Evolutionary conservation across 2,797 vertebrate species (phyloP).

Genomic region (Ibycter americanus): DNA sequence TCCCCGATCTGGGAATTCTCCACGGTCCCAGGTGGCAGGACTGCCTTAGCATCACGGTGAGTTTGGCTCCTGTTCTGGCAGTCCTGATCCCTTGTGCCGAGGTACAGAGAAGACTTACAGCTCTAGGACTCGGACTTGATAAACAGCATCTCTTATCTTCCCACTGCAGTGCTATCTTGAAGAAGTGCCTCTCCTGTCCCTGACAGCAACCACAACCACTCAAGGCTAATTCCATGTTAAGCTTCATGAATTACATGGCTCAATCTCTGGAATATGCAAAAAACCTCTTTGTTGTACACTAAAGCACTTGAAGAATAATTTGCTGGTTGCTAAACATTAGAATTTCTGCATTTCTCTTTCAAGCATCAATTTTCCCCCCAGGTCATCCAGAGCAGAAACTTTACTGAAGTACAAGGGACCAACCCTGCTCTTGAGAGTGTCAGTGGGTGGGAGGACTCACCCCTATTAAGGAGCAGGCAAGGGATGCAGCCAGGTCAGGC

Average conservation of each 20-base stretch:
- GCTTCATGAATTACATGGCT: not conserved
- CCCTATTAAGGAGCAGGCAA: not conserved
- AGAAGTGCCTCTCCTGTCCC: not conserved
- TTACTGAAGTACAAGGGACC: not conserved
- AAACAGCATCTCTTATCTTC: not conserved
- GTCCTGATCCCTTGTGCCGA: not conserved
- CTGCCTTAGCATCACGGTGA: not conserved
- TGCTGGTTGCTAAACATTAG: not conserved
- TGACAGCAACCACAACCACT: not conserved
- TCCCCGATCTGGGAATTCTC: not conserved
- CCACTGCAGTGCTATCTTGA: not conserved
- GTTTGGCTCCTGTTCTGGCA: not conserved
- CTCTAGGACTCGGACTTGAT: not conserved
- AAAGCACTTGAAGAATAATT: not conserved
- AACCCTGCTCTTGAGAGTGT: not conserved
- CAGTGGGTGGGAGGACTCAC: not conserved
- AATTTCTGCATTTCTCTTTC: not conserved
- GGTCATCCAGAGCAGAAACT: not conserved
- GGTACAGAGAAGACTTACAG: not conserved
- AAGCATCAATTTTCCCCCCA: not conserved
- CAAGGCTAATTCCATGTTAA: not conserved
- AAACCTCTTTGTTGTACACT: not conserved
- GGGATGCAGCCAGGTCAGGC: not conserved
- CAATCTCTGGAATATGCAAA: not conserved
- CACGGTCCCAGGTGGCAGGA: not conserved